These are phyloP conservation scores for Lingula anatina DNA, from an alignment of 2,888 invertebrate genomes.

Conservation along the genomic window DNA sequence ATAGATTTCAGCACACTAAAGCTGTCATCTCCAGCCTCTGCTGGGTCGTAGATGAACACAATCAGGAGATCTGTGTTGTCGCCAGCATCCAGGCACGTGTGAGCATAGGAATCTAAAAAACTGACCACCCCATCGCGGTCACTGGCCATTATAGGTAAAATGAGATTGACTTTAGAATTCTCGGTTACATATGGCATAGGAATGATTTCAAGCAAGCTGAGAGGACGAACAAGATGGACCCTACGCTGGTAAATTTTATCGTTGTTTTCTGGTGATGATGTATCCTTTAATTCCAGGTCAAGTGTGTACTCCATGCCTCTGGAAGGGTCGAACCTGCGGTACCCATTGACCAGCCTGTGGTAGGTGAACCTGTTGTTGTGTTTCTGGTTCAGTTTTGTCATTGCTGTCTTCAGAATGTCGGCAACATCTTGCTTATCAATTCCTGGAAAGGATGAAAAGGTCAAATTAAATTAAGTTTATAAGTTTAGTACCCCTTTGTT, in stretches of 20 bases:
- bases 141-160: slow-evolving; percentile 63
- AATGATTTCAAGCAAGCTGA: slow-evolving; percentile 82
- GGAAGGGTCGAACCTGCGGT: slow-evolving; percentile 73
- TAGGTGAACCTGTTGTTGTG: slow-evolving; percentile 45
- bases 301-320: slow-evolving; percentile 81
- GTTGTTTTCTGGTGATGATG: slow-evolving; percentile 9
- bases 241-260: slow-evolving; percentile 51
- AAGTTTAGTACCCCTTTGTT: too few relatives aligned
- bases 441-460: slow-evolving; percentile 40
- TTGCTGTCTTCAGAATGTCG: slow-evolving; percentile 59
- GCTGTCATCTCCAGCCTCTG: slow-evolving; percentile 53
- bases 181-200: slow-evolving; percentile 95
- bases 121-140: slow-evolving; percentile 58
- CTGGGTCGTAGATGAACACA: slow-evolving; percentile 58
- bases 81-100: slow-evolving; percentile 68
- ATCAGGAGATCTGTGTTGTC: slow-evolving; percentile 75
- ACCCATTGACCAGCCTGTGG: slow-evolving; percentile 61
- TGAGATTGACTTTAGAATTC: slow-evolving; percentile 72
- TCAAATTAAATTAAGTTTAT: too few relatives aligned
- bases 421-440: slow-evolving; percentile 59
- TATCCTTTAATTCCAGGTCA: slow-evolving; percentile 56
- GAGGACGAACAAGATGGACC: slow-evolving; percentile 74
- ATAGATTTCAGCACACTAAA: slow-evolving; percentile 63
- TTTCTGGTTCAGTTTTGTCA: slow-evolving; percentile 29
- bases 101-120: slow-evolving; percentile 70